These are phyloP conservation scores for Ctenopoma multispine DNA, from an alignment of 2,797 vertebrate species.

Conservation along the genomic window DNA sequence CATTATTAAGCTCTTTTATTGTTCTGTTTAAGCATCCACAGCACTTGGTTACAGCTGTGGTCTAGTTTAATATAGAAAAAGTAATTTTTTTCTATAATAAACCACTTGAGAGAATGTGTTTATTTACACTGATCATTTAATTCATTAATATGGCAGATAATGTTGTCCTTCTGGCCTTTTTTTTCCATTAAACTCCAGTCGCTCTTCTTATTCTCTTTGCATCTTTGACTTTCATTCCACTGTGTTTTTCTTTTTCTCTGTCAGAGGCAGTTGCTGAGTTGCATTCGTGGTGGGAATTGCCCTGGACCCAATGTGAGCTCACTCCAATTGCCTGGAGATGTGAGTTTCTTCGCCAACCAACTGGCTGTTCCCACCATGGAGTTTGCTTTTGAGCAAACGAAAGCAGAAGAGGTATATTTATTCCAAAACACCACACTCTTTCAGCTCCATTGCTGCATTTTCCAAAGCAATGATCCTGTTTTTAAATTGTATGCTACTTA, in stretches of 20 bases:
- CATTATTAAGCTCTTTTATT: too few species aligned
- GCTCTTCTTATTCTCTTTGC: background rate
- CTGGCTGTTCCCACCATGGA: constrained; percentile 89
- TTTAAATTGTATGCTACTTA: background rate
- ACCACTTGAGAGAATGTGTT: too few species aligned
- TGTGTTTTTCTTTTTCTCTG: constrained; percentile 42
- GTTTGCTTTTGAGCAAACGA: constrained; percentile 89
- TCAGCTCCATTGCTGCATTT: constrained; percentile 1
- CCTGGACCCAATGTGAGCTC: constrained; percentile 86
- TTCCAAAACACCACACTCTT: background rate
- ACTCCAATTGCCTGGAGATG: constrained; percentile 90
- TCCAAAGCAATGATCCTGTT: background rate
- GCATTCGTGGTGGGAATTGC: constrained; percentile 84
- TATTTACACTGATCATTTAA: background rate
- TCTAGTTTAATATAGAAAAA: background rate
- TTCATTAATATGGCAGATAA: background rate
- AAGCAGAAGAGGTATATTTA: constrained; percentile 85
- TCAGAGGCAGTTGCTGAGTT: constrained; percentile 89
- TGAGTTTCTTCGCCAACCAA: constrained; percentile 91
- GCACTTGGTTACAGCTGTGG: too few species aligned
- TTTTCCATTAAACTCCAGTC: background rate
- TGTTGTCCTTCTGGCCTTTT: background rate
- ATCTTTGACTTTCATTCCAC: background rate
- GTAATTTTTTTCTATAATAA: too few species aligned
- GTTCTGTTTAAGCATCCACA: too few species aligned